phyloP scores from a whole-genome alignment of 2,797 vertebrate genomes.

The Acanthornis magna region DNA sequence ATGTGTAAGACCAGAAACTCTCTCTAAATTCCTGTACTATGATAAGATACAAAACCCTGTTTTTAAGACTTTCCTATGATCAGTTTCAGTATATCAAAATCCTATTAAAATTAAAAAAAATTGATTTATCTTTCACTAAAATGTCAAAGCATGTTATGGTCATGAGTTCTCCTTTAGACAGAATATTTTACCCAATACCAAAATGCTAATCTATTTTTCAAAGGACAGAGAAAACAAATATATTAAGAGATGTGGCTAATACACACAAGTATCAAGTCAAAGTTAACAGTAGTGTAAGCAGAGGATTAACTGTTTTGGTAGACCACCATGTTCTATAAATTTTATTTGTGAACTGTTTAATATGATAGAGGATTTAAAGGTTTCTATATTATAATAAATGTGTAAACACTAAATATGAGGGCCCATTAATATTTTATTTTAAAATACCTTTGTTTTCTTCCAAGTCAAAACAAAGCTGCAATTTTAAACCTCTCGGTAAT shows the following conservation, averaged over 20 bases:
- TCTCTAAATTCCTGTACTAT: neutral
- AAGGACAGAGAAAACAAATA: neutral
- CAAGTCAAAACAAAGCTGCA: neutral
- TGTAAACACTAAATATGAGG: neutral
- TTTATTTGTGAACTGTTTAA: neutral
- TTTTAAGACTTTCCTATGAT: neutral
- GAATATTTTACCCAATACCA: neutral
- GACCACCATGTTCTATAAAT: neutral
- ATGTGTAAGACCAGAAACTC: neutral
- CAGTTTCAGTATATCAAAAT: neutral
- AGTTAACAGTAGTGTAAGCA: neutral
- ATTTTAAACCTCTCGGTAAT: neutral
- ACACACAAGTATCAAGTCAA: neutral
- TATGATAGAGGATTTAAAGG: neutral
- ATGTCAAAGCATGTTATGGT: neutral
- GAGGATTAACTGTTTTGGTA: neutral
- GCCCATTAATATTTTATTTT: neutral
- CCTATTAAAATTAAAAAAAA: neutral
- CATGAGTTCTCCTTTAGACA: neutral
- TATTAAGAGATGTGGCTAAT: neutral
- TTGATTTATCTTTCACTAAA: neutral
- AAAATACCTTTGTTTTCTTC: neutral
- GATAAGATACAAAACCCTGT: neutral
- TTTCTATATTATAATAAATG: neutral
- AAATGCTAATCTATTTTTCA: neutral